Evolutionary conservation across 2,888 invertebrate genomes (phyloP).

Genomic region (Thymelicus acteon): DNA sequence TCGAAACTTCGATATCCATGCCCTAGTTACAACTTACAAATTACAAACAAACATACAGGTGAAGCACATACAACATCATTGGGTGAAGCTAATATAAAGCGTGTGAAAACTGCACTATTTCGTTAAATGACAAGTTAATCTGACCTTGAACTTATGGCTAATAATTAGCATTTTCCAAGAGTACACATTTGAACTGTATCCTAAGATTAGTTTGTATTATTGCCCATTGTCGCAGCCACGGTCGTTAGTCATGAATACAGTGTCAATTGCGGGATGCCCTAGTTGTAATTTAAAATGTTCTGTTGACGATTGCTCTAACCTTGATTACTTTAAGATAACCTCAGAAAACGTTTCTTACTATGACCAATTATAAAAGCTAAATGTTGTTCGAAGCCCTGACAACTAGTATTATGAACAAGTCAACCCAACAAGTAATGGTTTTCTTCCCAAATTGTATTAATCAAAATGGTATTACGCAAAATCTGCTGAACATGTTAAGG

Average conservation of each 20-base stretch:
- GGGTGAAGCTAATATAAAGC: no score
- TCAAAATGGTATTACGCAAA: no score
- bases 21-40: no score
- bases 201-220: conserved; percentile 15
- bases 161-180: background rate
- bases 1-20: no score
- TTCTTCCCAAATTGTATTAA: no score
- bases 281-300: conserved; percentile 8
- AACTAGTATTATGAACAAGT: no score
- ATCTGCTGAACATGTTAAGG: no score
- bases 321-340: conserved; percentile 23
- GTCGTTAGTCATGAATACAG: conserved; percentile 20
- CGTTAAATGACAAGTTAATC: background rate
- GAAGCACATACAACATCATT: no score
- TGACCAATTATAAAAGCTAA: background rate
- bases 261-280: conserved; percentile 20
- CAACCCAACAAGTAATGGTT: no score
- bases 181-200: background rate
- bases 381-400: background rate
- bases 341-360: background rate
- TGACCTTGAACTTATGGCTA: background rate
- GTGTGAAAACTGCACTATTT: no score
- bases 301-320: conserved; percentile 4
- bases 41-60: no score
- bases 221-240: conserved; percentile 27